Conservation (phyloP, 2,888 invertebrate species). For the Lasioglossum malachurum region DNA sequence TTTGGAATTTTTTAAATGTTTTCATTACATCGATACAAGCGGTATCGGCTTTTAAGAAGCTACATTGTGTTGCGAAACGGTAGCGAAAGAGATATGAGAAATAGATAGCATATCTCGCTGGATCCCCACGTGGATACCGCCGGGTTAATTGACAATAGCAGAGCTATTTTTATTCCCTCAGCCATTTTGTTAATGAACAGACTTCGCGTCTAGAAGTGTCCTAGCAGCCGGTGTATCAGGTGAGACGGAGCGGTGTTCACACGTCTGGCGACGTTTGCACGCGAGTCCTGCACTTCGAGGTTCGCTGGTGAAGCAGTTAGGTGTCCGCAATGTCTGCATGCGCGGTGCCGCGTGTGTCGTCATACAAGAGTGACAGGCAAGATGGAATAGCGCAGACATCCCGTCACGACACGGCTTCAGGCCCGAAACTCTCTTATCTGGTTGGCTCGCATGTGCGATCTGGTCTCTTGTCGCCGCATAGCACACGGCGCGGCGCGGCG, state of each 20-base stretch:
- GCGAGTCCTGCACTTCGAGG: constrained; percentile 38
- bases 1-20: no score
- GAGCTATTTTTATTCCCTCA: neutral
- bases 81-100: no score
- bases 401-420: constrained; percentile 78
- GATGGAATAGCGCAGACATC: constrained; percentile 73
- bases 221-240: neutral
- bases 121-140: no score
- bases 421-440: constrained; percentile 77
- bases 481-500: constrained; percentile 40
- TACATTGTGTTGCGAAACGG: no score
- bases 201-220: neutral
- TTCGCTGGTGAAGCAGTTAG: constrained; percentile 11
- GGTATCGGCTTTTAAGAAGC: no score
- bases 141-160: neutral
- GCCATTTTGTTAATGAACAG: neutral
- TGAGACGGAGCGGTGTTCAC: constrained; percentile 46
- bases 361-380: constrained; percentile 64
- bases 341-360: constrained; percentile 39
- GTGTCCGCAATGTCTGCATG: neutral
- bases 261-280: constrained; percentile 54
- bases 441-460: constrained; percentile 79
- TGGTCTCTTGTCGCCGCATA: constrained; percentile 51
- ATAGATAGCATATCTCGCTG: no score
- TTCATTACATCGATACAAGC: no score